A percentile compares a stretch with the other conserved stretches of the same genome.
Evolutionary conservation across 2,888 invertebrate genomes (phyloP).

Genomic region (Trilocha varians): DNA sequence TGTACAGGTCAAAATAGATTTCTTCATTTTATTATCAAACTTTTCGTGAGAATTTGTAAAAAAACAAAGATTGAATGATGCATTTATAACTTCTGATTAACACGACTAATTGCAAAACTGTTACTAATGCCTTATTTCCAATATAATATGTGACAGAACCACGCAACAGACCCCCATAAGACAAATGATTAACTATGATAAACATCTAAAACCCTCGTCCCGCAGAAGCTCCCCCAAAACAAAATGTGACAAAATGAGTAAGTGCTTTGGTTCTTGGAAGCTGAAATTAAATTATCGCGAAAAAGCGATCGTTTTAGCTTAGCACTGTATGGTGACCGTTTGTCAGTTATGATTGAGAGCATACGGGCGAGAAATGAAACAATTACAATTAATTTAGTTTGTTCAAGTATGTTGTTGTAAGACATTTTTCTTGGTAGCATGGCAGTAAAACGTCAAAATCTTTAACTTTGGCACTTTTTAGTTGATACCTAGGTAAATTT

Average conservation of each 20-base stretch:
- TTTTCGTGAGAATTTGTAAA: background rate
- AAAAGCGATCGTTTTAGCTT: conserved; percentile 5
- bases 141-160: conserved; percentile 10
- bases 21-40: no score
- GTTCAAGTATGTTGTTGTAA: no score
- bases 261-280: conserved; percentile 25
- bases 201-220: conserved; percentile 40
- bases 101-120: background rate
- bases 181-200: conserved; percentile 52
- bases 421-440: no score
- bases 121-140: background rate
- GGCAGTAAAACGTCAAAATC: no score
- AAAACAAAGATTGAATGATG: background rate
- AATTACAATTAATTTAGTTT: no score
- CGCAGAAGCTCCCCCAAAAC: conserved; percentile 37
- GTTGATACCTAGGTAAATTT: no score
- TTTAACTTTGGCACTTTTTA: no score
- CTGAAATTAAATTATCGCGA: conserved; percentile 40
- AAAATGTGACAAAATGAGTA: conserved; percentile 42
- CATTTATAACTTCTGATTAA: background rate
- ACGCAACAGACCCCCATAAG: conserved; percentile 33
- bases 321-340: background rate
- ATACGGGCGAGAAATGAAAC: no score
- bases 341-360: background rate
- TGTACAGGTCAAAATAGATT: no score